A percentile compares a stretch with the other conserved stretches of the same genome.
These are phyloP conservation scores for Macropodus opercularis DNA, from an alignment of 2,797 vertebrate genomes.

Conservation along the genomic window DNA sequence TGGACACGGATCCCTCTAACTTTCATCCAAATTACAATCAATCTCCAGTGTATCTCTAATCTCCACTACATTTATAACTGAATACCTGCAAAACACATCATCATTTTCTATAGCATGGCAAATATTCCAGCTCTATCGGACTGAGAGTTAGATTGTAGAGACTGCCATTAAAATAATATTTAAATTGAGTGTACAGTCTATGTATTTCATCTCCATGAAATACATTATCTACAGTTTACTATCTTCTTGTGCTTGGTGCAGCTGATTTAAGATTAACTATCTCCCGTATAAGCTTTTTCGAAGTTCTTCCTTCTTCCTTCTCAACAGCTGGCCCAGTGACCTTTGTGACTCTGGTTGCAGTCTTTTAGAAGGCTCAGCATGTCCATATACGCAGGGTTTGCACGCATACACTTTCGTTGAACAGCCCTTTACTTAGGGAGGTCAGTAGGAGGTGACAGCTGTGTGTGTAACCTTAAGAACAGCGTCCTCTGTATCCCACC, in stretches of 20 bases:
- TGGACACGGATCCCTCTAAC: neutral
- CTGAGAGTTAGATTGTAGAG: neutral
- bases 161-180: neutral
- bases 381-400: slow-evolving; percentile 9
- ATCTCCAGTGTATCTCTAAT: too few relatives aligned
- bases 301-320: slow-evolving; percentile 1
- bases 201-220: neutral
- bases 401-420: slow-evolving; percentile 49
- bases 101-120: neutral
- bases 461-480: slow-evolving; percentile 65
- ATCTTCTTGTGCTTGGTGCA: slow-evolving; percentile 5
- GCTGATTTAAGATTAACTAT: neutral
- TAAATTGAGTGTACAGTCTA: neutral
- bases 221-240: neutral
- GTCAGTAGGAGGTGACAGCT: slow-evolving; percentile 69
- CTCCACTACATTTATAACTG: too few relatives aligned
- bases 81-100: neutral
- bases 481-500: slow-evolving; percentile 39
- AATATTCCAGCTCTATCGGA: neutral
- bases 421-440: slow-evolving; percentile 21
- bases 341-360: slow-evolving; percentile 34
- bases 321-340: slow-evolving; percentile 54
- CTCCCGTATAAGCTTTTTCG: slow-evolving; percentile 3
- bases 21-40: neutral
- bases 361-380: slow-evolving; percentile 33